phyloP scores from a whole-genome alignment of 2,113 vertebrate genomes.

The Syngnathus floridae region DNA sequence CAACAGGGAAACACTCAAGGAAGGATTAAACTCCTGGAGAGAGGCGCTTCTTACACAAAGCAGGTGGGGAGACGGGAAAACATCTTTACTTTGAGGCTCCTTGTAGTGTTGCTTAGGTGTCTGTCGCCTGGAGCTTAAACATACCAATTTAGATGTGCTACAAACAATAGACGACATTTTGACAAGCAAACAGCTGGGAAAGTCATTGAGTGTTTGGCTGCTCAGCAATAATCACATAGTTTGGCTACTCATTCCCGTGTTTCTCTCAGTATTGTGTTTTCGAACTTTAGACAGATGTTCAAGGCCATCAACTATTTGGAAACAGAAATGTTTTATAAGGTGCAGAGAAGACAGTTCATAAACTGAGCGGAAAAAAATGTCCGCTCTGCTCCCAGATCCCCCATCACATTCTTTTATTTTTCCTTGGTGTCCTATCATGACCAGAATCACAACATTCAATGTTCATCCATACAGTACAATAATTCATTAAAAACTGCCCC shows the following conservation, averaged over 20 bases:
- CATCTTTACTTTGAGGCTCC: constrained; percentile 11
- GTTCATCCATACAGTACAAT: background rate
- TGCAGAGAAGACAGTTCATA: constrained; percentile 30
- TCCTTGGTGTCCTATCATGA: background rate
- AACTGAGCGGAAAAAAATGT: constrained; percentile 16
- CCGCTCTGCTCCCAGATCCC: constrained; percentile 2
- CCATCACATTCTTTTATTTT: constrained; percentile 11
- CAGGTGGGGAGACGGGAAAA: constrained; percentile 30
- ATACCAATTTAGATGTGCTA: constrained; percentile 14
- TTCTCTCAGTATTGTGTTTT: constrained; percentile 6
- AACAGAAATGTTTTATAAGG: constrained; percentile 34
- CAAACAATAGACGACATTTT: constrained; percentile 15
- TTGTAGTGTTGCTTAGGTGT: constrained; percentile 9
- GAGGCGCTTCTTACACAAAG: constrained; percentile 26
- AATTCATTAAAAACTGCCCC: background rate
- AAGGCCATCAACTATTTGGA: constrained; percentile 20
- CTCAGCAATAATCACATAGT: constrained; percentile 1
- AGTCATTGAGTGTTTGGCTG: background rate
- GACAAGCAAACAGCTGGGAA: constrained; percentile 21
- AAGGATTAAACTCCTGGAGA: constrained; percentile 34
- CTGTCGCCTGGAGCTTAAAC: constrained; percentile 15
- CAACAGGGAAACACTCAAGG: constrained; percentile 37
- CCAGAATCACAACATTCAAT: background rate
- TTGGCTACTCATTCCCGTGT: background rate
- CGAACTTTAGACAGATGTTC: constrained; percentile 24